Evolutionary conservation across 2,113 vertebrate species (phyloP), one percentile per base, ranked within the genome.

Genomic region (Clarias macrocephalus): DNA sequence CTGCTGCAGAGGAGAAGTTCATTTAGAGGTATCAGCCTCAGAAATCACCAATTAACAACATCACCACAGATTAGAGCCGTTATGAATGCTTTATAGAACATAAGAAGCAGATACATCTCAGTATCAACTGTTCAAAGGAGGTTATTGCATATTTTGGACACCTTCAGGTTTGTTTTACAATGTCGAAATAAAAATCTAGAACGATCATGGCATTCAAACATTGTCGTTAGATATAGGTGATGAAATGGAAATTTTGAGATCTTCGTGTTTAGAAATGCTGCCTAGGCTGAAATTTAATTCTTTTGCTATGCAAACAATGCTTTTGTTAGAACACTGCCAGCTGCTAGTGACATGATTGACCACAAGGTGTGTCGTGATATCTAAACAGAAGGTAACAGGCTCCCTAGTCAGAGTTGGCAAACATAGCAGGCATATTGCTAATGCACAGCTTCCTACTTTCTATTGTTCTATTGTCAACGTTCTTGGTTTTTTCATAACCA

Each of bases 281-380:
- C 11, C 19, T 23, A 37, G 18, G 18, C 12, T 42, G 37, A 42
- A 54, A 15, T 33, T 2, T 3, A 28, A 30, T 25, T 25, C 10
- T 75, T 76, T 23, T 62, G 10, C 28, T 62, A 85, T 62, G 33
- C 56, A 85, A 85, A 76, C 60, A 85, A 37, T 30, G 13, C 15
- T 10, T 5, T 48, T n/a, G 16, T 85, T 9, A 68, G 25, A 73
- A 73, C 54, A 13, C 15, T 84, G 82, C 18, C 23, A 54, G 37
- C 37, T 11, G 72, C 42, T 19, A 30, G 59, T 65, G 23, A 79
- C 59, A 33, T 54, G 42, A 7, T 63, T 48, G 33, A 25, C 57
- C 54, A 63, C 57, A 65, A 65, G 15, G 59, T 60, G 15, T 52
- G 59, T 56, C 59, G 21, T 75, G 70, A 84, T 70, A 9, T 54